Base-by-base conservation (phyloP, 2,888 invertebrate species). In the Euphydryas editha region DNA sequence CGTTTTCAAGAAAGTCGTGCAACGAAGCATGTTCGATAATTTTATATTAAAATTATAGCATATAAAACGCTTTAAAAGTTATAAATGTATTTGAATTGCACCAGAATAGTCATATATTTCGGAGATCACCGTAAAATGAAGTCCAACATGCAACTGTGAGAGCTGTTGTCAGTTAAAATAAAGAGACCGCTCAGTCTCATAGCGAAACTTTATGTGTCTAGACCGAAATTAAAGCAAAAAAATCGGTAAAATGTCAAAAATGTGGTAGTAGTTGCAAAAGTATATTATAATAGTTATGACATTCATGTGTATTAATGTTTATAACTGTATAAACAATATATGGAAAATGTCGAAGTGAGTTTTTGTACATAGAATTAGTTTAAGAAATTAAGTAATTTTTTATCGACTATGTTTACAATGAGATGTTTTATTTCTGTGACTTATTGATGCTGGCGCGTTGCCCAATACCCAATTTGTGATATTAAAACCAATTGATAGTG, bases 121-220 rank as follows among this genome's bases (percentile, higher is more conserved):
- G 21, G 15, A 44, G 18, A 8, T 15, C 47, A 44, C 37, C 44
- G 61, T 51, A n/a, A 47, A 47, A 47, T 47, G 18, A 47, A 47
- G 47, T 54, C 17, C 30, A 10, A n/a, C 54, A 17, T 36, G 17
- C 30, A 30, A 54, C 36, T 36, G 36, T 17, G 62, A 54, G 37
- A 24, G 47, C 36, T 51, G 44, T 51, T 20, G 65, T 66, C 61
- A 46, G 63, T 24, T 18, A 37, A 39, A 49, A 56, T 62, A 8
- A 62, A 59, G 59, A 21, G 62, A 55, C 56, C 55, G 54, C 54
- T 59, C 18, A 44, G 39, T 59, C 58, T 21, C 24, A 37, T 58
- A 54, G 54, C 51, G 51, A 21, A 21, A 42, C 44, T 62, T 67
- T 70, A 65, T 65, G 49, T 39, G 69, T 62, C 69, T 67, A 71